These are phyloP conservation scores for Sesia apiformis DNA, from an alignment of 2,888 invertebrate species.

Conservation along the genomic window DNA sequence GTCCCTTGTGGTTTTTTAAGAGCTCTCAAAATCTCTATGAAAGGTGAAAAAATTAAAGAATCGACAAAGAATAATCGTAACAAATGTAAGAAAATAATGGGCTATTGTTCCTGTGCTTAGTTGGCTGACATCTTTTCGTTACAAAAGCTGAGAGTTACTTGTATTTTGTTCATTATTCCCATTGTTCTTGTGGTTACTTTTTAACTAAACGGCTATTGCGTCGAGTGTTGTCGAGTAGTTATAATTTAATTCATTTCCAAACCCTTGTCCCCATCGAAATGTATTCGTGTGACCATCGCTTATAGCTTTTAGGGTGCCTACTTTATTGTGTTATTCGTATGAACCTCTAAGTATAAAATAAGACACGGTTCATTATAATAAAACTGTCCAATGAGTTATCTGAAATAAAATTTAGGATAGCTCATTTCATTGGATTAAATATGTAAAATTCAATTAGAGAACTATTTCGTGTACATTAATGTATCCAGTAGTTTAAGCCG, in stretches of 20 bases:
- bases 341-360: too few relatives aligned
- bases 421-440: too few relatives aligned
- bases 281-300: too few relatives aligned
- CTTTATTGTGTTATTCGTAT: too few relatives aligned
- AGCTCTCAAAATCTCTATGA: constrained; percentile 26
- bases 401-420: too few relatives aligned
- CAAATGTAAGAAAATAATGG: constrained; percentile 64
- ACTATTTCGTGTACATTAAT: too few relatives aligned
- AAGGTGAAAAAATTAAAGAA: constrained; percentile 36
- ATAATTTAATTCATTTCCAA: constrained; percentile 26
- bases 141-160: constrained; percentile 49
- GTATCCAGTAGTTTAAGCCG: too few relatives aligned
- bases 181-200: constrained; percentile 43
- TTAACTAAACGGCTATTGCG: constrained; percentile 15
- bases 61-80: constrained; percentile 49
- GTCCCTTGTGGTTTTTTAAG: constrained; percentile 32
- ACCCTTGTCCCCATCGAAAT: constrained; percentile 2
- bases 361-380: too few relatives aligned
- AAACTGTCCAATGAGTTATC: too few relatives aligned
- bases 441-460: too few relatives aligned
- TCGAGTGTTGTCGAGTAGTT: constrained; percentile 34
- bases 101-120: constrained; percentile 34
- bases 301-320: too few relatives aligned
- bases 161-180: constrained; percentile 45
- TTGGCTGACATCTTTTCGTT: constrained; percentile 53